phyloP scores from a whole-genome alignment of 2,797 vertebrate genomes.

The Eleutherodactylus coqui region DNA sequence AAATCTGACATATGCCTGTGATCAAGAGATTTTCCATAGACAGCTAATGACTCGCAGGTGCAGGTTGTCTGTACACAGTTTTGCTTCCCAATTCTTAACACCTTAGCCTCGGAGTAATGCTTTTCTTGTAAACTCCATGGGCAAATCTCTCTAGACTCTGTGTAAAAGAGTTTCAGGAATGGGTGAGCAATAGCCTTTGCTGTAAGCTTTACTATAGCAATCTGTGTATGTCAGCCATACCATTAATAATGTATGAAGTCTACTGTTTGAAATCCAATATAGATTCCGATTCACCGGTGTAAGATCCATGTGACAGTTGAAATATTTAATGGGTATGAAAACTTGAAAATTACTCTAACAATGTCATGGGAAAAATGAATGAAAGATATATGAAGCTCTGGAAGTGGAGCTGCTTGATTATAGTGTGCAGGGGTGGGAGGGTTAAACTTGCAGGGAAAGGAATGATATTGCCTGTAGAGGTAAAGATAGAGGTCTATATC shows the following conservation, averaged over 20 bases:
- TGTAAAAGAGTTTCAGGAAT: not conserved
- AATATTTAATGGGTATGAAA: conserved; percentile 53
- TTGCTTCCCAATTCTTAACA: not conserved
- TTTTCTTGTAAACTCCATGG: not conserved
- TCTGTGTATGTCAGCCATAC: conserved; percentile 37
- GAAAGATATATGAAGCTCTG: conserved; percentile 40
- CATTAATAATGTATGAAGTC: conserved; percentile 54
- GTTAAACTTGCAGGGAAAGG: conserved; percentile 28
- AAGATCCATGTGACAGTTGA: conserved; percentile 42
- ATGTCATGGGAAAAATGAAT: conserved; percentile 39
- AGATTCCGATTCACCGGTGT: conserved; percentile 39
- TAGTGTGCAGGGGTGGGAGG: conserved; percentile 11
- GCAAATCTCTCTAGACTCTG: not conserved
- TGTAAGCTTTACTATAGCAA: conserved; percentile 46
- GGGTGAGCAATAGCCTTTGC: not conserved
- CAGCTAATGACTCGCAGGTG: not conserved
- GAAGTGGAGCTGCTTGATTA: conserved; percentile 13
- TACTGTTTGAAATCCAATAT: conserved; percentile 49
- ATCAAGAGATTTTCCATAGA: too few relatives aligned
- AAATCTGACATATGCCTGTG: not conserved
- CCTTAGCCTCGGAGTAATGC: not conserved
- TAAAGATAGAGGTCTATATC: conserved; percentile 48
- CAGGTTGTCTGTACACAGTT: not conserved
- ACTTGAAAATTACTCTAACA: conserved; percentile 51
- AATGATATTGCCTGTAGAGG: conserved; percentile 44